Evolutionary conservation across 2,797 vertebrate genomes (phyloP).

Genomic region (Danio choprae): DNA sequence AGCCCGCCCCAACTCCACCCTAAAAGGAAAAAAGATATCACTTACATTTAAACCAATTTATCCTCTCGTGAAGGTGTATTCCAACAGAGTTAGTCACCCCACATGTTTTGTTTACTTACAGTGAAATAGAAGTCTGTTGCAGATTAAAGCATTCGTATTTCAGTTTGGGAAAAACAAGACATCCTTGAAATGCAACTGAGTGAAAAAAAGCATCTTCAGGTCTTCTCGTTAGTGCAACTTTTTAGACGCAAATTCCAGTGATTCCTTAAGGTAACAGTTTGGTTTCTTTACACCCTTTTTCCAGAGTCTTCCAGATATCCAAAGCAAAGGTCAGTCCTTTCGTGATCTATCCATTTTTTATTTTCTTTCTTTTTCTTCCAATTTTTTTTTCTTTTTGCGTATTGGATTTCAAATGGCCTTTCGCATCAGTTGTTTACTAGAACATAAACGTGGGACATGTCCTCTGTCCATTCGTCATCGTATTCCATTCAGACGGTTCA

Average conservation of each 20-base stretch:
- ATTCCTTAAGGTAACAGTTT: slow-evolving; percentile 80
- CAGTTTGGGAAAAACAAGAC: slow-evolving; percentile 69
- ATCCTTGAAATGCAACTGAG: slow-evolving; percentile 77
- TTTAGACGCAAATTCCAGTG: slow-evolving; percentile 81
- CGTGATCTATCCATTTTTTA: slow-evolving; percentile 71
- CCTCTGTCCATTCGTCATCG: slow-evolving; percentile 72
- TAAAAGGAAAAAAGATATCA: slow-evolving; percentile 80
- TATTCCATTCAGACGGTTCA: slow-evolving; percentile 71
- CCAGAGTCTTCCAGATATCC: slow-evolving; percentile 73
- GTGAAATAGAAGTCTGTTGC: slow-evolving; percentile 84
- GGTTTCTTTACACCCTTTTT: slow-evolving; percentile 68
- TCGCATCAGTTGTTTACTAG: slow-evolving; percentile 79
- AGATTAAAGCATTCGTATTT: slow-evolving; percentile 84
- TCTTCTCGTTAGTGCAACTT: slow-evolving; percentile 87
- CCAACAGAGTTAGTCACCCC: slow-evolving; percentile 77
- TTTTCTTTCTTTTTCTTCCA: slow-evolving; percentile 58
- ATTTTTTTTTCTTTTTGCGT: slow-evolving; percentile 63
- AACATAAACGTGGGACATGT: slow-evolving; percentile 81
- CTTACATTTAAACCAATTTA: slow-evolving; percentile 87
- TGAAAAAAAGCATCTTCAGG: slow-evolving; percentile 78
- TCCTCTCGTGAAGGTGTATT: slow-evolving; percentile 83
- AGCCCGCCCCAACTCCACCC: slow-evolving; percentile 47
- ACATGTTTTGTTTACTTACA: slow-evolving; percentile 82
- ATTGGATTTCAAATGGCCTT: slow-evolving; percentile 78
- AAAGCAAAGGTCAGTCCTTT: slow-evolving; percentile 72